Evolutionary conservation across 2,888 invertebrate genomes (phyloP).

Genomic region (Cynaeus angustus): DNA sequence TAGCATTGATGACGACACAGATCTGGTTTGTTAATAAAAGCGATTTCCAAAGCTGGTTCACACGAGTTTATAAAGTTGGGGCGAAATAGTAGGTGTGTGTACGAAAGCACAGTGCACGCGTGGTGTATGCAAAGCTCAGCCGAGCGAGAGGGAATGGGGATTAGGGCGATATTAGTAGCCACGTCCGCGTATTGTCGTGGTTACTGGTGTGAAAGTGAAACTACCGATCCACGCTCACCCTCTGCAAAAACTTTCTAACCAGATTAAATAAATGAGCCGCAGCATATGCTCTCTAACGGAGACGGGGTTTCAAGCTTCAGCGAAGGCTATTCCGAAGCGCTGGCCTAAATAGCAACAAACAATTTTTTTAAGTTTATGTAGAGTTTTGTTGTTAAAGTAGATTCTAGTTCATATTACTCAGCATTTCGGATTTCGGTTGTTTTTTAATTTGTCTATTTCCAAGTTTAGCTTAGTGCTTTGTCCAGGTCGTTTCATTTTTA

Average conservation of each 20-base stretch:
- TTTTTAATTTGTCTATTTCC: too few species aligned
- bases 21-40: constrained; percentile 59
- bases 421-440: too few species aligned
- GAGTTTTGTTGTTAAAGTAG: too few species aligned
- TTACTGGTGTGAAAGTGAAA: constrained; percentile 73
- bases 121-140: constrained; percentile 57
- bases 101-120: constrained; percentile 53
- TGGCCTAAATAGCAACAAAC: not conserved
- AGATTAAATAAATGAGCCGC: constrained; percentile 64
- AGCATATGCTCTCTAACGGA: constrained; percentile 62
- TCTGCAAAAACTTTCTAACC: constrained; percentile 59
- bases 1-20: not conserved
- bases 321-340: not conserved
- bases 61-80: constrained; percentile 60
- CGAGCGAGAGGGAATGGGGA: constrained; percentile 62
- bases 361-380: too few species aligned
- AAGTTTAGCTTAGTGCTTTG: too few species aligned
- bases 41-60: constrained; percentile 64
- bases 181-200: constrained; percentile 70
- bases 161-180: constrained; percentile 69
- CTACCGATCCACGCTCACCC: constrained; percentile 62
- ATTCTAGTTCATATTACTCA: too few species aligned
- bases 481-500: too few species aligned
- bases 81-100: constrained; percentile 57
- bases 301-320: not conserved